Conservation (phyloP, 2,113 vertebrate genomes). For the Esox niger region DNA sequence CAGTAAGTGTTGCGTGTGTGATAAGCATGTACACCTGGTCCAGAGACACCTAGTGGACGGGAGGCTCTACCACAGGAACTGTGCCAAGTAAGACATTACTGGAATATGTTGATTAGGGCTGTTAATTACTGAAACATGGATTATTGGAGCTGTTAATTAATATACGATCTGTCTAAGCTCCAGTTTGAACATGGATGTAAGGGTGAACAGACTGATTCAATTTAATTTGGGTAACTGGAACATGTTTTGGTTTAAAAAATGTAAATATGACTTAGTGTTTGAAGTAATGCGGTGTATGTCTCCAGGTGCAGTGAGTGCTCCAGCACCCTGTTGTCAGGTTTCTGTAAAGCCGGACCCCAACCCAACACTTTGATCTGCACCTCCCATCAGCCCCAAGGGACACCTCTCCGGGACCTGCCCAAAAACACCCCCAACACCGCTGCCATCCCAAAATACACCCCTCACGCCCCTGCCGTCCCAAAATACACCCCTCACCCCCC, state of each 20-base stretch:
- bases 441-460: slow-evolving; percentile 31
- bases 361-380: slow-evolving; percentile 68
- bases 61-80: slow-evolving; percentile 91
- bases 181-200: too few relatives aligned
- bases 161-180: too few relatives aligned
- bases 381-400: slow-evolving; percentile 8
- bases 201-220: too few relatives aligned
- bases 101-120: too few relatives aligned
- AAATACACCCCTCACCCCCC: slow-evolving; percentile 21
- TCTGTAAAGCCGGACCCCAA: slow-evolving; percentile 68
- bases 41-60: slow-evolving; percentile 89
- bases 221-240: too few relatives aligned
- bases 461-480: slow-evolving; percentile 20
- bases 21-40: slow-evolving; percentile 86
- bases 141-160: too few relatives aligned
- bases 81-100: slow-evolving; percentile 81
- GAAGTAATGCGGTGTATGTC: neutral
- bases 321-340: slow-evolving; percentile 73
- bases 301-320: slow-evolving; percentile 78
- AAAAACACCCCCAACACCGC: slow-evolving; percentile 21
- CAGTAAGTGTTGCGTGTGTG: slow-evolving; percentile 82
- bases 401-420: slow-evolving; percentile 26
- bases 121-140: too few relatives aligned
- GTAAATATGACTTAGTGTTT: too few relatives aligned
- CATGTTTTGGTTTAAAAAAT: too few relatives aligned